A percentile compares a stretch with the other conserved stretches of the same genome.
phyloP scores from a whole-genome alignment of 2,888 invertebrate species.

The Drosophila nr. fundita region DNA sequence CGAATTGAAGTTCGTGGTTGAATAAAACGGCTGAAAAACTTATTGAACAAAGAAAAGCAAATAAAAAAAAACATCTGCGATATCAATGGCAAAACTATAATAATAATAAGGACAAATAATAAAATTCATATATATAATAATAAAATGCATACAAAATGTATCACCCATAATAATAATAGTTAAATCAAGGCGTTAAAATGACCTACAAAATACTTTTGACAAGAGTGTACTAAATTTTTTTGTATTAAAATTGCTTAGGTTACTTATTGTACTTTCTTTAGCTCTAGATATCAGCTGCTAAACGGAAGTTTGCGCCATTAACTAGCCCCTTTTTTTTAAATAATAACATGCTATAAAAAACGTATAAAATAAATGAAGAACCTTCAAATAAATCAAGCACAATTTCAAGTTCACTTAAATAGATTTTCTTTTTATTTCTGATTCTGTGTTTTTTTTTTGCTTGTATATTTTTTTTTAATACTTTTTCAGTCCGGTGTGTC shows the following conservation, averaged over 20 bases:
- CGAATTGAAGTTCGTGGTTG: slow-evolving; percentile 71
- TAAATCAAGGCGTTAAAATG: neutral
- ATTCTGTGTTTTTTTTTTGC: neutral
- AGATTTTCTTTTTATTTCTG: slow-evolving; percentile 27
- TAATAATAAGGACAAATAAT: neutral
- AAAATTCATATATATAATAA: neutral
- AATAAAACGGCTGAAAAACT: slow-evolving; percentile 7
- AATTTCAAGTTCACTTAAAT: slow-evolving; percentile 53
- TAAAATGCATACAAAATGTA: neutral
- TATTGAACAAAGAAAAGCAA: neutral
- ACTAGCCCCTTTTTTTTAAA: slow-evolving; percentile 8
- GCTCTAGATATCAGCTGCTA: slow-evolving; percentile 4
- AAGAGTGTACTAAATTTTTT: neutral
- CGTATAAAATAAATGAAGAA: slow-evolving; percentile 29
- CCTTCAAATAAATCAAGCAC: slow-evolving; percentile 32
- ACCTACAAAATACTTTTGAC: neutral
- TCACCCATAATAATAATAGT: neutral
- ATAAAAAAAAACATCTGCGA: slow-evolving; percentile 4
- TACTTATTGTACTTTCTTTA: neutral
- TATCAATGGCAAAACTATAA: neutral
- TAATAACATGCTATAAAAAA: slow-evolving; percentile 13
- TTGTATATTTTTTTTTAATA: neutral
- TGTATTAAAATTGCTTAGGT: neutral
- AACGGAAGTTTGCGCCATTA: slow-evolving; percentile 41
- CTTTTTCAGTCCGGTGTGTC: slow-evolving; percentile 1